phyloP scores from a whole-genome alignment of 2,797 vertebrate species.

The Falco columbarius region DNA sequence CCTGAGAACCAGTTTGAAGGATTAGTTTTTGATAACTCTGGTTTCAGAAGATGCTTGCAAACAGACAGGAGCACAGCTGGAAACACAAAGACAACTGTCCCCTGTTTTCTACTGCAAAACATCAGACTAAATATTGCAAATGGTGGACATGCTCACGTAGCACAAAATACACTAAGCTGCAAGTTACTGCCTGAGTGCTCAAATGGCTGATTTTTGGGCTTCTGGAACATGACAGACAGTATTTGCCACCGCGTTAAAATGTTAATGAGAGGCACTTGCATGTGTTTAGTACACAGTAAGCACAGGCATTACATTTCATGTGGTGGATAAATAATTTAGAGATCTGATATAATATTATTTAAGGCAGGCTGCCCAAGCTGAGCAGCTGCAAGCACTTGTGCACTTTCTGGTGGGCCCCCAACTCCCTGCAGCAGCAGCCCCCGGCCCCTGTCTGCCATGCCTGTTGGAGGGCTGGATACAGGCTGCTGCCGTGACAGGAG shows the following conservation, averaged over 20 bases:
- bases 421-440: not conserved
- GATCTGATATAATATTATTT: slow-evolving; percentile 15
- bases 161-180: not conserved
- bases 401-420: not conserved
- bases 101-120: not conserved
- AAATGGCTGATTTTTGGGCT: not conserved
- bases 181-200: not conserved
- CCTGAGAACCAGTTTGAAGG: slow-evolving; percentile 73
- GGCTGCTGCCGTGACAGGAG: not conserved
- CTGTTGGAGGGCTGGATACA: not conserved
- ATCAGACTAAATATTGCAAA: not conserved
- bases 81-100: not conserved
- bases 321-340: slow-evolving; percentile 19
- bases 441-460: fast-evolving
- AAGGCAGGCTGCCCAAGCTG: not conserved
- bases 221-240: not conserved
- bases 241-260: not conserved
- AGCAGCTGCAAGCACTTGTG: not conserved
- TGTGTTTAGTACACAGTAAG: not conserved
- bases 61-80: not conserved
- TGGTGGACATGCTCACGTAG: not conserved
- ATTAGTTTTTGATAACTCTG: not conserved
- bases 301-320: fast-evolving
- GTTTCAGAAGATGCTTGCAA: not conserved
- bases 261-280: not conserved